Evolutionary conservation across 2,797 vertebrate genomes (phyloP).

Genomic region (Cryptoprocta ferox): DNA sequence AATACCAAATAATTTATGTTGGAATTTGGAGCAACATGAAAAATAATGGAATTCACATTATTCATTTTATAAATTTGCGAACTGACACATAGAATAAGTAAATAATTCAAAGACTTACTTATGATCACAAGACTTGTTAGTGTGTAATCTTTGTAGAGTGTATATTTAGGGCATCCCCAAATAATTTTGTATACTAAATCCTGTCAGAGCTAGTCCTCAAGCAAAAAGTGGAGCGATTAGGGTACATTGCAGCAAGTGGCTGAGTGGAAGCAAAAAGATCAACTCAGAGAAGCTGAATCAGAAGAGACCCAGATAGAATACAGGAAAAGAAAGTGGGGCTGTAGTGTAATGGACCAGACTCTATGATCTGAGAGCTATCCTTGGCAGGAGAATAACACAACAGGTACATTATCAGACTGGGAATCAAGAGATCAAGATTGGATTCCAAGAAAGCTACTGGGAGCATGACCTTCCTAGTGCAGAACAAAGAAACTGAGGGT

Average conservation of each 20-base stretch:
- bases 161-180: not conserved
- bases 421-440: not conserved
- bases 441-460: not conserved
- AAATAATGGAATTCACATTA: not conserved
- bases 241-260: not conserved
- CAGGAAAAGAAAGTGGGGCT: not conserved
- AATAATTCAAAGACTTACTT: not conserved
- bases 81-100: not conserved
- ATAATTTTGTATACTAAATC: not conserved
- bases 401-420: not conserved
- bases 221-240: not conserved
- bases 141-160: not conserved
- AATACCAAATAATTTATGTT: not conserved
- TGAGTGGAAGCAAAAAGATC: not conserved
- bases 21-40: not conserved
- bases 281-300: not conserved
- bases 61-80: not conserved
- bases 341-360: too few relatives aligned
- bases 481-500: not conserved
- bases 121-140: not conserved
- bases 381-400: not conserved
- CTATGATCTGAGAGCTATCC: not conserved
- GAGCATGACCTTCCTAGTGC: not conserved
- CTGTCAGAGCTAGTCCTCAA: not conserved
- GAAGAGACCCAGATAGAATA: not conserved